Base-by-base conservation (phyloP, 2,113 vertebrate genomes). In the Cromileptes altivelis region DNA sequence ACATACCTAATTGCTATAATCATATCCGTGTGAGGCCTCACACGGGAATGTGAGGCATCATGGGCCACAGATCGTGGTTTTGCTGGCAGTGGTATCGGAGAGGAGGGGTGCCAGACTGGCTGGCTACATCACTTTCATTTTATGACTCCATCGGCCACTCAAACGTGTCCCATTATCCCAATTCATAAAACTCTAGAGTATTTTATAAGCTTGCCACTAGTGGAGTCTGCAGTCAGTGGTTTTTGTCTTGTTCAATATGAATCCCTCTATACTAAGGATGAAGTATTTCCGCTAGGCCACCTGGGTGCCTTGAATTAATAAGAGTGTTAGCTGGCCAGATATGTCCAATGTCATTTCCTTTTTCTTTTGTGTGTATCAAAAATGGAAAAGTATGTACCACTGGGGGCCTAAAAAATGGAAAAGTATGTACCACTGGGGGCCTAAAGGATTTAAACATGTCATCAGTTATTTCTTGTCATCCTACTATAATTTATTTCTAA, bases 1-100 rank as follows among this genome's bases (percentile, higher is more conserved):
- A 78, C 15, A 49, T 65, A 68, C 56, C 67, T 83, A 80, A 88
- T 80, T 84, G 87, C 73, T 73, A 18, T 88, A 80, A 90, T 85
- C 64, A 82, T 78, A 75, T 70, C 63, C 37, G 17, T 50, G n/a
- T 70, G 60, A 58, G 27, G 72, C 52, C 71, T 61, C 58, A 37
- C 52, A 70, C 65, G 80, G 37, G 49, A 74, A 76, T 52, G 23
- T 45, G 50, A 82, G 80, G 61, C 56, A 65, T 79, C 73, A 61
- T n/a, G 69, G 62, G 82, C 71, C 79, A 80, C 50, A 42, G 75
- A 80, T 87, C 13, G n/a, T 75, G 65, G 3, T 61, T 82, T 62
- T 75, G 57, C 53, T 61, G 70, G 58, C 21, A 42, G 33, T 62
- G 18, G 68, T 62, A 81, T 18, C 2, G 1, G 19, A 52, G 63